phyloP scores from a whole-genome alignment of 1,140 invertebrate species.

The Cyclina sinensis region DNA sequence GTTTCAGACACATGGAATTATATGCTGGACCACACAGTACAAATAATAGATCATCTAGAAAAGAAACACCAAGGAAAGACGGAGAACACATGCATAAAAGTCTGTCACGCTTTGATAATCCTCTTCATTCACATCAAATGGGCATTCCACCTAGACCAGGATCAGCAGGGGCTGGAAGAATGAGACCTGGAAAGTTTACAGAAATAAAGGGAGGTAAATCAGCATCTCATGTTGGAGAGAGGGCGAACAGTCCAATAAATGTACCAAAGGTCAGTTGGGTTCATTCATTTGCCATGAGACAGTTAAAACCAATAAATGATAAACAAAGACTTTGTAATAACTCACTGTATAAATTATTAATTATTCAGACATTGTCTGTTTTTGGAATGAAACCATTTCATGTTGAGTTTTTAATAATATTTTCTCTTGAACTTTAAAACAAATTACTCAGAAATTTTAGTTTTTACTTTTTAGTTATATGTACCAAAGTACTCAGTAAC shows the following conservation, averaged over 20 bases:
- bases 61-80: constrained; percentile 55
- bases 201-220: constrained; percentile 70
- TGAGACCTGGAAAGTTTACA: constrained; percentile 72
- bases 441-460: no score
- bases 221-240: constrained; percentile 21
- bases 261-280: constrained; percentile 57
- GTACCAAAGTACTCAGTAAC: no score
- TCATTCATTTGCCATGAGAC: no score
- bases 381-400: no score
- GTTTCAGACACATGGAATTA: constrained; percentile 82
- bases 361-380: no score
- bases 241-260: constrained; percentile 49
- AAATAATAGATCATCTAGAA: constrained; percentile 41
- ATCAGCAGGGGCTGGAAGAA: constrained; percentile 63
- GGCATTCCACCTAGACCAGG: constrained; percentile 59
- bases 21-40: constrained; percentile 73
- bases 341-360: no score
- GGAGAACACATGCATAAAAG: constrained; percentile 29
- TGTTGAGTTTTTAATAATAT: no score
- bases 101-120: constrained; percentile 57
- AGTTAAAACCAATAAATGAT: no score
- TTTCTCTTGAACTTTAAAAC: no score
- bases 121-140: constrained; percentile 18
- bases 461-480: no score
- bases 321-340: no score